A percentile compares a stretch with the other conserved stretches of the same genome.
phyloP scores from a whole-genome alignment of 2,113 vertebrate species.

The Cathartes aura region DNA sequence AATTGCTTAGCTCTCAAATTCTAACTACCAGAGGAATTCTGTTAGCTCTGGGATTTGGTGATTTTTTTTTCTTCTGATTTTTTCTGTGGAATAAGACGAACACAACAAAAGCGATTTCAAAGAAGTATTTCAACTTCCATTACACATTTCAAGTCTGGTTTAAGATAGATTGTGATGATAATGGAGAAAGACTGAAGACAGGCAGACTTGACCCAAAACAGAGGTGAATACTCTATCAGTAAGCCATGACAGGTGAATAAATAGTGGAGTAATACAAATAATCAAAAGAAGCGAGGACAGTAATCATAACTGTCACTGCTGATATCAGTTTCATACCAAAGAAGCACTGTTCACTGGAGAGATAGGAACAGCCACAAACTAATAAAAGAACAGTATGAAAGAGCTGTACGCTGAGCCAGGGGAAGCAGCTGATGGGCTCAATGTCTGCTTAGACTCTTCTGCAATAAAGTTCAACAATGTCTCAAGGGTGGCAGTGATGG shows the following conservation, averaged over 20 bases:
- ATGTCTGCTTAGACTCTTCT: neutral
- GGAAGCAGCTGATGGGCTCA: neutral
- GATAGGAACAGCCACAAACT: neutral
- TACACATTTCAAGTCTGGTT: neutral
- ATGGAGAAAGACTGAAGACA: neutral
- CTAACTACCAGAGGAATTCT: neutral
- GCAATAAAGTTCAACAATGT: neutral
- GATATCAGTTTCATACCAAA: neutral
- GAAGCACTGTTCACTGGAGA: neutral
- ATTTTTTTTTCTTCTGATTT: neutral
- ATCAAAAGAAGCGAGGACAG: neutral
- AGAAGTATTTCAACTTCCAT: neutral
- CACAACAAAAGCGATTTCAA: neutral
- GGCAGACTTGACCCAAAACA: neutral
- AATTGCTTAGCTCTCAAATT: neutral
- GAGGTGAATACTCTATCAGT: neutral
- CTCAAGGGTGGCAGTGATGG: neutral
- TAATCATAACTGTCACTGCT: neutral
- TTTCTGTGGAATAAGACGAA: neutral
- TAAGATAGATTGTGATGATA: neutral
- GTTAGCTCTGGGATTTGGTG: neutral
- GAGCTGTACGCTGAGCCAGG: neutral
- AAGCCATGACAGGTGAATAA: slow-evolving; percentile 19
- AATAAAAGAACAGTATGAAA: neutral
- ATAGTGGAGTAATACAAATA: neutral